Percentiles rank a stretch among this genome's conserved stretches.
These are phyloP conservation scores for Nephrocerus scutellatus DNA, from an alignment of 2,888 invertebrate species.

Conservation along the genomic window DNA sequence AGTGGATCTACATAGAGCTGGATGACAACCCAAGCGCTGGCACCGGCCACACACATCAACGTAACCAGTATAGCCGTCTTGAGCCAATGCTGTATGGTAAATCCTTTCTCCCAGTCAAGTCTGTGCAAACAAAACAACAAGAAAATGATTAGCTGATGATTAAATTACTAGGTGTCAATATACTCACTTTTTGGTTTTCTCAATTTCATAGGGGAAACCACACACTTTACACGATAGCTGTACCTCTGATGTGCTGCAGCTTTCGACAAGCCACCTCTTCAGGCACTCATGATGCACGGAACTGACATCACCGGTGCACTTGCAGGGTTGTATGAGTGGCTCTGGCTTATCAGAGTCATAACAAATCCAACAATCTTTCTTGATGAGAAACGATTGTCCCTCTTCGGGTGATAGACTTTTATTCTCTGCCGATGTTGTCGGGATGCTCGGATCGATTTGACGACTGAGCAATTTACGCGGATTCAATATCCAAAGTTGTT, in stretches of 20 bases:
- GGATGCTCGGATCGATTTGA: slow-evolving; percentile 54
- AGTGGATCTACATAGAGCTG: slow-evolving; percentile 72
- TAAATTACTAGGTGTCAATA: background rate
- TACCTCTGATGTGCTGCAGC: slow-evolving; percentile 62
- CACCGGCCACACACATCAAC: slow-evolving; percentile 68
- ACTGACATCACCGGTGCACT: slow-evolving; percentile 87
- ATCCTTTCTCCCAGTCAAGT: slow-evolving; percentile 76
- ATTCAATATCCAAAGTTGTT: slow-evolving; percentile 88
- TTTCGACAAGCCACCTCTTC: slow-evolving; percentile 83
- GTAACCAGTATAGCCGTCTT: slow-evolving; percentile 74
- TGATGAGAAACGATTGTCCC: slow-evolving; percentile 54
- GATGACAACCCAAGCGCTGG: slow-evolving; percentile 71
- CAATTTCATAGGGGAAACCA: slow-evolving; percentile 72
- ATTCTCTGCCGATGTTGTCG: slow-evolving; percentile 43
- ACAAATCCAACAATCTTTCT: slow-evolving; percentile 88
- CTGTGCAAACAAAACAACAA: slow-evolving; percentile 40
- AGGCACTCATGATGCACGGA: slow-evolving; percentile 88
- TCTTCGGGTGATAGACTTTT: slow-evolving; percentile 45
- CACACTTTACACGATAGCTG: slow-evolving; percentile 79
- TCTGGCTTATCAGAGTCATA: slow-evolving; percentile 76
- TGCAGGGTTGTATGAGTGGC: slow-evolving; percentile 81
- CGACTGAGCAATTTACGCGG: slow-evolving; percentile 75
- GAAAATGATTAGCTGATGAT: too few species aligned
- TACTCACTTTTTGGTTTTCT: slow-evolving; percentile 60
- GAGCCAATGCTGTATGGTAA: slow-evolving; percentile 76